Evolutionary conservation across 2,888 invertebrate species (phyloP), one percentile per base, ranked within the genome.

Genomic region (Papilio demoleus): DNA sequence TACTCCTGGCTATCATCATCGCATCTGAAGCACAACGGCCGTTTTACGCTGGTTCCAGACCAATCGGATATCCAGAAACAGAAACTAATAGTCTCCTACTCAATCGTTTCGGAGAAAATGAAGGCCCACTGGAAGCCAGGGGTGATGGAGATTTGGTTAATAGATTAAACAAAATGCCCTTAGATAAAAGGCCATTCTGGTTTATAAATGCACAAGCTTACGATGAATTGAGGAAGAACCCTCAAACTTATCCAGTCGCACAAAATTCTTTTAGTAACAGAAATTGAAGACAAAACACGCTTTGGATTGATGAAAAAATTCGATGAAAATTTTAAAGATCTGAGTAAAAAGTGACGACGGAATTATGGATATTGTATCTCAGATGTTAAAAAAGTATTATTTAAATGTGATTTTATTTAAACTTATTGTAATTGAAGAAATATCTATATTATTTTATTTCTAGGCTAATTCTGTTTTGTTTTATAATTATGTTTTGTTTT

Each of bases 131-230:
- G 2, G 94, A 95, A 78, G 94, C 94, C 0, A 87, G 88, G 58
- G 94, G 94, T 4, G 94, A 95, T 75, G 79, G 77, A 40, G 84
- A 90, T 31, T 81, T 94, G n/a, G 89, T 95, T 0, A 88, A 94
- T 67, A 84, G 93, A 70, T 82, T 95, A 14, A 93, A 91, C 70
- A 81, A 86, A 17, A 88, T 94, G 90, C 95, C 95, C 0, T 79
- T 87, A 63, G 94, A 95, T 50, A 88, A 93, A 59, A 91, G 93
- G 75, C 95, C 95, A 0, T 95, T 94, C 81, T 95, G 95, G 95
- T 93, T 93, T 65, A 71, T 95, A 19, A 95, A 95, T 78, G 93
- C 94, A 74, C 87, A 92, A 65, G 93, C 93, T 1, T 94, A 95
- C 56, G 93, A 95, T 73, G 88, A 87, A 0, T 85, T 93, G 4